Evolutionary conservation across 1,140 invertebrate species (phyloP), one percentile per base, ranked within the genome.

Genomic region (Leptinotarsa texana): DNA sequence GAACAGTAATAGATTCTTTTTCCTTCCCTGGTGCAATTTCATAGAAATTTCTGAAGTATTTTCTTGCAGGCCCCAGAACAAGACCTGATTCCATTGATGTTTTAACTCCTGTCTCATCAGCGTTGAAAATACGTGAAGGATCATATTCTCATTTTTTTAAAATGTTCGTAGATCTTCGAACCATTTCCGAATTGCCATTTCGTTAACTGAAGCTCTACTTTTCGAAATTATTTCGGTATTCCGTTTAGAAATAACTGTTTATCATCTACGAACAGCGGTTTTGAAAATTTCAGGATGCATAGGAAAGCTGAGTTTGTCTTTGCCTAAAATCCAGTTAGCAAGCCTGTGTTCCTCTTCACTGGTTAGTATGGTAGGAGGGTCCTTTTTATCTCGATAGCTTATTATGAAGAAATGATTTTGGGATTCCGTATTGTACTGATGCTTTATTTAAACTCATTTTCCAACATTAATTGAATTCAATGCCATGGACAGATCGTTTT

Each of bases 71-170:
- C 2, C 68, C 79, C 11, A 85, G 47, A 15, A 83, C 79, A 72
- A 76, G 74, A 4, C 78, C 78, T 27, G 69, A 71, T 77, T 84
- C 84, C 22, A 81, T 82, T 48, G 21, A 66, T 48, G 85, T 73
- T 63, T 79, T 78, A 75, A 86, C 82, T 42, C 80, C 82, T 49
- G 81, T 84, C 77, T 86, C 84, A 70, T 86, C 83, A 13, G 77
- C 63, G 76, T 86, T 86, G 27, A 83, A 82, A 4, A 85, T 79
- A n/a, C 80, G 74, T 22, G 66, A 69, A 24, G 79, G 79, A 57
- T 57, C 13, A 42, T 15, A 13, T 68, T 47, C 13, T 48, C n/a
- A 13, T 27, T 27, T 27, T 24, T n/a, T 47, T 18, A 4, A 51
- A 15, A 51, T 13, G 21, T 18, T 13, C 18, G 13, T 13, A 18